These are phyloP conservation scores for Tenualosa ilisha DNA, from an alignment of 2,797 vertebrate species.

Conservation along the genomic window DNA sequence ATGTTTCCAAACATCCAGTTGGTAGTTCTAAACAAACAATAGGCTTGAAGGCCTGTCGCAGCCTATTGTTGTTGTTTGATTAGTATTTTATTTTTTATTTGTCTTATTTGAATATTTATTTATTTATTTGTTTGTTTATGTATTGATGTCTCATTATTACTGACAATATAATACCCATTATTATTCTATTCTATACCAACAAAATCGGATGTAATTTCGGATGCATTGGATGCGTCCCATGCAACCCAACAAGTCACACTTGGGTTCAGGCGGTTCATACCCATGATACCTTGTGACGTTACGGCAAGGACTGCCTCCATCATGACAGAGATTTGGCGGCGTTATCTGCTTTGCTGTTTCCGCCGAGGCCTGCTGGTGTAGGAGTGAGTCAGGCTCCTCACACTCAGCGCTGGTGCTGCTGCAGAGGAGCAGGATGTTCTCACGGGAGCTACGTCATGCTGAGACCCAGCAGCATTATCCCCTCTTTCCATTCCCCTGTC, in stretches of 20 bases:
- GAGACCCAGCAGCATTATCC: not conserved
- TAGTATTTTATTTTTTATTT: no score
- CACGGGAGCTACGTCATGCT: not conserved
- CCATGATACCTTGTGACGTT: not conserved
- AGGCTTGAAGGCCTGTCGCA: no score
- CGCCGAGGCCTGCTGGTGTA: not conserved
- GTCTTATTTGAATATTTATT: no score
- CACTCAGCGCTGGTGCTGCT: not conserved
- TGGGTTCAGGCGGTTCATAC: not conserved
- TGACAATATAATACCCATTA: not conserved
- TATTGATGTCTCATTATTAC: no score
- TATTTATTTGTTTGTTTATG: no score
- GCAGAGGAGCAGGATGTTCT: not conserved
- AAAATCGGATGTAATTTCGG: not conserved
- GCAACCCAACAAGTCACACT: not conserved
- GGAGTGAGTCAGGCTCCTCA: not conserved
- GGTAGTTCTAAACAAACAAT: not conserved
- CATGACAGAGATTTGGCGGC: not conserved
- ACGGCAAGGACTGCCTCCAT: not conserved
- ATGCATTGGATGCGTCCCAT: no score
- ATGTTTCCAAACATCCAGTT: not conserved
- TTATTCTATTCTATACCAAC: not conserved
- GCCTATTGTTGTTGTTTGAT: no score
- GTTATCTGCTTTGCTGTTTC: conserved; percentile 20
- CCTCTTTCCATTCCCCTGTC: not conserved